phyloP scores from a whole-genome alignment of 2,888 invertebrate species.

The Gnatocerus cornutus region DNA sequence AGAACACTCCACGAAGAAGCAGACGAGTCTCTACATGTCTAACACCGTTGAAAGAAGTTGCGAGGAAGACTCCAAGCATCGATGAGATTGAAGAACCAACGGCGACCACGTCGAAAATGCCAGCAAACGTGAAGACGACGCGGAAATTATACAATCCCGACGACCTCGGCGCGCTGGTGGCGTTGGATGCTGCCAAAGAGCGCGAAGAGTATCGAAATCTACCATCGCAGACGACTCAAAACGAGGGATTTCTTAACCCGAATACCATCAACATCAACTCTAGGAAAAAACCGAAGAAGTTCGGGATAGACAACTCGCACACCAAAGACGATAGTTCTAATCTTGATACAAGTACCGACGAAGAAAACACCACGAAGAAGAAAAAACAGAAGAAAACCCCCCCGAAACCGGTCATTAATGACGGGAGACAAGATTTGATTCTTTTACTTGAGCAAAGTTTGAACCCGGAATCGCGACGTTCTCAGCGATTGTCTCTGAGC shows the following conservation, averaged over 20 bases:
- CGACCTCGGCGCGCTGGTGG: constrained; percentile 30
- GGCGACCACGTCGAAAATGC: constrained; percentile 4
- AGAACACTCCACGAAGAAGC: too few species aligned
- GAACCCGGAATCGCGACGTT: constrained; percentile 5
- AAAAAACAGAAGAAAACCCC: not conserved
- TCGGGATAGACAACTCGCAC: too few species aligned
- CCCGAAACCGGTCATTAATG: too few species aligned
- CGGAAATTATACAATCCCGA: constrained; percentile 59
- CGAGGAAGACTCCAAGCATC: too few species aligned
- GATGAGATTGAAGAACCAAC: too few species aligned
- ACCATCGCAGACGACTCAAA: constrained; percentile 11
- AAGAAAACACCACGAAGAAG: not conserved
- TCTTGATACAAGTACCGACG: not conserved
- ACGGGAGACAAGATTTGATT: constrained; percentile 11
- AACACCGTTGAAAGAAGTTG: too few species aligned
- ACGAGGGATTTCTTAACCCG: constrained; percentile 21
- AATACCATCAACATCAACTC: constrained; percentile 10
- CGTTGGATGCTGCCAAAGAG: constrained; percentile 53
- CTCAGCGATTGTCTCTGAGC: constrained; percentile 14
- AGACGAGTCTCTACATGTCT: too few species aligned
- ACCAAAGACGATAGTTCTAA: not conserved
- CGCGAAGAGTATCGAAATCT: constrained; percentile 24
- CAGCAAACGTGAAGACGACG: constrained; percentile 10
- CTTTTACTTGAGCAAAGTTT: not conserved
- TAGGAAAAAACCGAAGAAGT: too few species aligned